These are phyloP conservation scores for Wiebesia pumilae DNA, from an alignment of 1,140 invertebrate genomes.

Conservation along the genomic window DNA sequence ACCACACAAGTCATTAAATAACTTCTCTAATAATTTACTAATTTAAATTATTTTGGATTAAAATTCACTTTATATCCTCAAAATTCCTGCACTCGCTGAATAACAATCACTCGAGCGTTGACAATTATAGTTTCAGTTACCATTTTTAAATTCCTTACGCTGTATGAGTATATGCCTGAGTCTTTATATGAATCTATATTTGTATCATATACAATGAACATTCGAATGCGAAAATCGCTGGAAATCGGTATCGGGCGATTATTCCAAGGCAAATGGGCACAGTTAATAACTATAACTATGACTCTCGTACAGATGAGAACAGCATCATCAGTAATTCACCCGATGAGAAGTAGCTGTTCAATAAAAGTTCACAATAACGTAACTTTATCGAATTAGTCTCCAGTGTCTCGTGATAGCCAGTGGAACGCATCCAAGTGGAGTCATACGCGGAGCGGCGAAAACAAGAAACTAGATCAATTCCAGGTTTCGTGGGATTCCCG, in stretches of 20 bases:
- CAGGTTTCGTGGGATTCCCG: not conserved
- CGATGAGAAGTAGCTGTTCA: not conserved
- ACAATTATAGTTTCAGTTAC: conserved; percentile 42
- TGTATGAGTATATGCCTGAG: not conserved
- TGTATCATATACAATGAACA: not conserved
- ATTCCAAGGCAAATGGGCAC: conserved; percentile 56
- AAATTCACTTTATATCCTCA: not conserved
- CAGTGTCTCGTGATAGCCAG: not conserved
- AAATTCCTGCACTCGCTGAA: not conserved
- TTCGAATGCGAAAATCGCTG: not conserved
- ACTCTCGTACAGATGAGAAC: not conserved
- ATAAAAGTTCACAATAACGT: conserved; percentile 1
- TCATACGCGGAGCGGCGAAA: not conserved
- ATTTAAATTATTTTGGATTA: not conserved
- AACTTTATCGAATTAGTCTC: not conserved
- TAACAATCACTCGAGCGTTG: conserved; percentile 11
- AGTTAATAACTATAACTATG: conserved; percentile 18
- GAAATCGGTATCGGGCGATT: not conserved
- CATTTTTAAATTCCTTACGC: conserved; percentile 21
- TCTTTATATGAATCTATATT: not conserved
- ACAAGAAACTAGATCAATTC: conserved; percentile 1
- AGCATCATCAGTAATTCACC: not conserved
- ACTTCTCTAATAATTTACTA: not conserved
- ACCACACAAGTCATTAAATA: not conserved
- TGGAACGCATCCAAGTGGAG: not conserved